A percentile compares a stretch with the other conserved stretches of the same genome.
phyloP scores from a whole-genome alignment of 2,797 vertebrate species.

The Sphaeramia orbicularis region DNA sequence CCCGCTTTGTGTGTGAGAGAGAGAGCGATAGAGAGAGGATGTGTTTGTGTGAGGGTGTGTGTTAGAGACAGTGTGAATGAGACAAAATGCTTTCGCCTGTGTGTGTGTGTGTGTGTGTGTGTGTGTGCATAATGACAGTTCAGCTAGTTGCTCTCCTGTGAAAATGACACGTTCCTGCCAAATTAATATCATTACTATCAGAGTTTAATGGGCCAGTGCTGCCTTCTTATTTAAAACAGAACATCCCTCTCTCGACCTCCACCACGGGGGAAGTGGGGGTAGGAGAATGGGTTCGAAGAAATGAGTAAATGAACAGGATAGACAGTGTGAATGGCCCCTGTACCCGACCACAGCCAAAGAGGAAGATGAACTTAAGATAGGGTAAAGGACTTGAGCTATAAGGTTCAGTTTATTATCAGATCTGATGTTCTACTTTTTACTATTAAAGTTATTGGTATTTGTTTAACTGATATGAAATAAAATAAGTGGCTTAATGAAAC shows the following conservation, averaged over 20 bases:
- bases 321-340: constrained; percentile 25
- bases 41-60: constrained; percentile 26
- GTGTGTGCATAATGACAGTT: constrained; percentile 74
- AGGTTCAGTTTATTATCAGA: too few relatives aligned
- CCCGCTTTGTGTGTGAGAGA: constrained; percentile 46
- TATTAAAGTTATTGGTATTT: too few relatives aligned
- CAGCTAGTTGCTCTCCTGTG: constrained; percentile 99
- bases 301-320: constrained; percentile 55
- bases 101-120: constrained; percentile 34
- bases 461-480: too few relatives aligned
- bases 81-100: constrained; percentile 29
- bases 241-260: constrained; percentile 84
- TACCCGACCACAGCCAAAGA: constrained; percentile 16
- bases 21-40: constrained; percentile 14
- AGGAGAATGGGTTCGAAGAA: constrained; percentile 26
- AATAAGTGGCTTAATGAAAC: too few relatives aligned
- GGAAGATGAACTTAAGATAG: constrained; percentile 2
- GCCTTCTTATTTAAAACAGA: constrained; percentile 90
- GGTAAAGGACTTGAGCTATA: not conserved
- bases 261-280: constrained; percentile 42
- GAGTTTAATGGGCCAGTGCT: constrained; percentile 93
- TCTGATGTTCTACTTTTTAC: too few relatives aligned
- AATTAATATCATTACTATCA: constrained; percentile 98
- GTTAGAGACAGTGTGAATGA: constrained; percentile 45
- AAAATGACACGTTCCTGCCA: constrained; percentile 98